A percentile compares a stretch with the other conserved stretches of the same genome.
Conservation (phyloP, 2,888 invertebrate species). For the Cremastinae sp. region DNA sequence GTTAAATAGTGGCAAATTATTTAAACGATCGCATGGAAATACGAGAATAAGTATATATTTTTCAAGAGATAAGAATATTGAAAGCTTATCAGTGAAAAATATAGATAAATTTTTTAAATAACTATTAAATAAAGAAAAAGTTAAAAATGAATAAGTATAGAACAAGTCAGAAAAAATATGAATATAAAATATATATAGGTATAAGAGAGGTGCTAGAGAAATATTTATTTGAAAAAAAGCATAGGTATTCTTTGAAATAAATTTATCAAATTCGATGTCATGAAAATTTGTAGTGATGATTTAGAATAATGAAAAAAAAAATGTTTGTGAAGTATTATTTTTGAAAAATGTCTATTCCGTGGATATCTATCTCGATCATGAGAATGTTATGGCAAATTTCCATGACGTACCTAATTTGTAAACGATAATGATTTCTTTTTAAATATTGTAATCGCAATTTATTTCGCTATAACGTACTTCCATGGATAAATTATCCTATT, state of each 20-base stretch:
- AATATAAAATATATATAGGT: too few species aligned
- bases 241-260: background rate
- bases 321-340: too few species aligned
- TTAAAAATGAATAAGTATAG: too few species aligned
- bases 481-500: slow-evolving; percentile 79
- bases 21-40: slow-evolving; percentile 60
- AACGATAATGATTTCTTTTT: slow-evolving; percentile 19
- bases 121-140: background rate
- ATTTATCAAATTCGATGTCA: background rate
- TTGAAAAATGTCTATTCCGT: too few species aligned
- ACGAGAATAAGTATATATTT: slow-evolving; percentile 31
- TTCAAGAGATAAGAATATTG: background rate
- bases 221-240: too few species aligned
- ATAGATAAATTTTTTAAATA: background rate
- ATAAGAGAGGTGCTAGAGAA: too few species aligned
- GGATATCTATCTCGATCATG: too few species aligned
- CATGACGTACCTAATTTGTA: background rate
- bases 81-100: background rate
- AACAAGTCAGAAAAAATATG: too few species aligned
- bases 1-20: slow-evolving; percentile 62
- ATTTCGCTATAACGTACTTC: slow-evolving; percentile 77
- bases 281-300: background rate
- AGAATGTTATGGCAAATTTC: too few species aligned
- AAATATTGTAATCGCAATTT: slow-evolving; percentile 79
- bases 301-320: slow-evolving; percentile 1